Conservation (phyloP, 92 coral and sea anemone species). For the Phenganax marumi region DNA sequence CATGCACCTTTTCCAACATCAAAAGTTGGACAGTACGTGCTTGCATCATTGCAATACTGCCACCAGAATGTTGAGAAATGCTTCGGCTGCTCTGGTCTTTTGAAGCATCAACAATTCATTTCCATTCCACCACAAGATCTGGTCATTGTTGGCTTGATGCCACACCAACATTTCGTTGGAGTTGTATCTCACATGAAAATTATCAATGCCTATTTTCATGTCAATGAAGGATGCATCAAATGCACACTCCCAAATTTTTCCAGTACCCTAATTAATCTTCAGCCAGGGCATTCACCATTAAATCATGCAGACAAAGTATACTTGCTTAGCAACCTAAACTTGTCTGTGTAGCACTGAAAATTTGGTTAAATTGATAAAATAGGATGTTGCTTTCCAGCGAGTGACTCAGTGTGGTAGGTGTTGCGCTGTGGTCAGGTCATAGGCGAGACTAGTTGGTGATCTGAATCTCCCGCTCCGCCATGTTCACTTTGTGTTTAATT, state of each 20-base stretch:
- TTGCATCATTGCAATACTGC: conserved; percentile 38
- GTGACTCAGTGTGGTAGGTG: no score
- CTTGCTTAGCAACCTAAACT: neutral
- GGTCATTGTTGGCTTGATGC: no score
- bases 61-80: conserved; percentile 41
- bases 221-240: conserved; percentile 34
- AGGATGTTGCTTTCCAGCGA: no score
- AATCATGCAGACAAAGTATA: neutral
- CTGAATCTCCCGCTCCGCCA: no score
- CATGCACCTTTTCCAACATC: neutral
- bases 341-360: neutral
- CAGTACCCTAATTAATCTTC: neutral
- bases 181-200: conserved; percentile 19
- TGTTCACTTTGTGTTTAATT: no score
- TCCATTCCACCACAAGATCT: conserved; percentile 34
- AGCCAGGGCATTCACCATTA: neutral
- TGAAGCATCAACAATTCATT: no score
- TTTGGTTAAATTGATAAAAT: no score
- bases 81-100: conserved; percentile 29
- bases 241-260: conserved; percentile 24
- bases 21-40: conserved; percentile 20
- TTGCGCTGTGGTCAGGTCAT: no score
- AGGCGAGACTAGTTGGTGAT: no score
- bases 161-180: conserved; percentile 26
- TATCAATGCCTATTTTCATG: conserved; percentile 38